Evolutionary conservation across 2,113 vertebrate genomes (phyloP).

Genomic region (Crocuta crocuta): DNA sequence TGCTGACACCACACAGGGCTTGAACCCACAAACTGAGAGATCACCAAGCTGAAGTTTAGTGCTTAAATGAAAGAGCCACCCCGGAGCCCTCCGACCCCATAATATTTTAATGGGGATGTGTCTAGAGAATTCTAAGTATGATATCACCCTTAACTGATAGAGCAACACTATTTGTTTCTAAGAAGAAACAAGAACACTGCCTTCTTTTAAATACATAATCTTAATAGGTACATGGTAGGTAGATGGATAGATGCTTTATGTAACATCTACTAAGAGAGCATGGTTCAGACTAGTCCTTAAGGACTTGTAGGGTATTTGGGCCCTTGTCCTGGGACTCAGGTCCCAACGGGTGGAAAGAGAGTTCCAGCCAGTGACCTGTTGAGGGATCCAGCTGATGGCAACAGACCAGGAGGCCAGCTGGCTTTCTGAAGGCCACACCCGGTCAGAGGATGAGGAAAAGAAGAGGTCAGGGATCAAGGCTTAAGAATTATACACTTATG

Average conservation of each 20-base stretch:
- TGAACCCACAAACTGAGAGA: too few relatives aligned
- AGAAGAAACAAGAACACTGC: neutral
- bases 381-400: accelerated
- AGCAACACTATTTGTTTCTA: neutral
- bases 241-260: neutral
- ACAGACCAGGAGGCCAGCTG: neutral
- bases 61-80: too few relatives aligned
- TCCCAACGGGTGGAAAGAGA: accelerated
- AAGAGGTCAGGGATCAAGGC: accelerated
- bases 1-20: too few relatives aligned
- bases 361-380: neutral
- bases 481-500: accelerated
- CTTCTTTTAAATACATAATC: neutral
- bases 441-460: too few relatives aligned
- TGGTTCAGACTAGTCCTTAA: neutral
- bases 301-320: neutral
- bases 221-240: neutral
- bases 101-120: neutral
- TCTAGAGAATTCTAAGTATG: too few relatives aligned
- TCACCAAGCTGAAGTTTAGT: too few relatives aligned
- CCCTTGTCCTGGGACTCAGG: accelerated
- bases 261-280: neutral
- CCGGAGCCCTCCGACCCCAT: neutral
- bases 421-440: neutral
- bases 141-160: neutral